Evolutionary conservation across 2,113 vertebrate species (phyloP).

Genomic region (Promerops cafer): DNA sequence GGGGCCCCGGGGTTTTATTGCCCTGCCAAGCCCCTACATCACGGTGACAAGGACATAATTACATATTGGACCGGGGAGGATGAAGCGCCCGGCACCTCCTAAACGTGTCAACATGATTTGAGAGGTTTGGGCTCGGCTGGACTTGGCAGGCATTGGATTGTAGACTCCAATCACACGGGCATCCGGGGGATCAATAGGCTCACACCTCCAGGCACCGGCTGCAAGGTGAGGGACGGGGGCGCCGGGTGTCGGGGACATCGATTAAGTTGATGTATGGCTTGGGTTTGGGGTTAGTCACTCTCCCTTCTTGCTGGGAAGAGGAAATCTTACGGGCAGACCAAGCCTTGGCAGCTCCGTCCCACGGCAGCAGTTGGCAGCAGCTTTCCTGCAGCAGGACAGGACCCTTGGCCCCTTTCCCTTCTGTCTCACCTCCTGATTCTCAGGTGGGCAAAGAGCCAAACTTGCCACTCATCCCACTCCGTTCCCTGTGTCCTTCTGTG

Average conservation of each 20-base stretch:
- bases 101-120: slow-evolving; percentile 69
- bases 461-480: accelerated
- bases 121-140: slow-evolving; percentile 56
- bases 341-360: background rate
- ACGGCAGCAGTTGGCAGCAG: background rate
- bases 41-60: slow-evolving; percentile 67
- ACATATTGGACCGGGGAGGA: slow-evolving; percentile 56
- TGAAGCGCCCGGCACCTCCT: slow-evolving; percentile 58
- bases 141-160: slow-evolving; percentile 44
- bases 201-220: background rate
- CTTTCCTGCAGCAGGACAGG: background rate
- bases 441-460: background rate
- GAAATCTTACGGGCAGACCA: background rate
- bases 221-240: background rate
- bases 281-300: slow-evolving; percentile 2
- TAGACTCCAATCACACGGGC: slow-evolving; percentile 48
- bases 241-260: background rate
- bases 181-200: slow-evolving; percentile 54
- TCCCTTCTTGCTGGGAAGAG: background rate
- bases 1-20: slow-evolving; percentile 21
- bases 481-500: background rate
- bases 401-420: background rate
- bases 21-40: slow-evolving; percentile 59
- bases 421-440: background rate
- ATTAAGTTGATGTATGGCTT: background rate